Percentiles rank a stretch among this genome's conserved stretches.
These are phyloP conservation scores for Heliocidaris erythrogramma DNA, from an alignment of 35 echinoderm and acorn worm genomes.

Conservation along the genomic window DNA sequence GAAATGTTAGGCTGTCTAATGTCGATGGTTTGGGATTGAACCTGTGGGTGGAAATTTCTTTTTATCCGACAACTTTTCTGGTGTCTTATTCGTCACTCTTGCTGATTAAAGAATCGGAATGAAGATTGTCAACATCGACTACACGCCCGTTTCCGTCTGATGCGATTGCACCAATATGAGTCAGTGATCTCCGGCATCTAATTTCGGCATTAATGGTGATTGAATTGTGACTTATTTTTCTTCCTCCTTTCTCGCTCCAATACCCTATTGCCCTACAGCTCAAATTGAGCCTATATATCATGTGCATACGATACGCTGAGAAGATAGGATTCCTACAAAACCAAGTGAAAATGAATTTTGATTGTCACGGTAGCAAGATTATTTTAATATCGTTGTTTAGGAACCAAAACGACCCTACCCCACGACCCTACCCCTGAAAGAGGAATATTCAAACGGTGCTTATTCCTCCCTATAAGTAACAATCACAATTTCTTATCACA, in stretches of 20 bases:
- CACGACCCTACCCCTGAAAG: no score
- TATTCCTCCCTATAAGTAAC: no score
- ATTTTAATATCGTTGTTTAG: background rate
- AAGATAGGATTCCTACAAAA: background rate
- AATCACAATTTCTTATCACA: no score
- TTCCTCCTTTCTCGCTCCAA: conserved; percentile 15
- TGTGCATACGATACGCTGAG: background rate
- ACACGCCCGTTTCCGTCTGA: conserved; percentile 33
- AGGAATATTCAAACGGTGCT: no score
- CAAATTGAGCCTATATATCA: background rate
- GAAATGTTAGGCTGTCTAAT: background rate
- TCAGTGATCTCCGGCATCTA: conserved; percentile 8
- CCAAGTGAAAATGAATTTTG: background rate
- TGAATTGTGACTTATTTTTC: conserved; percentile 23
- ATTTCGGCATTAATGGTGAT: conserved; percentile 30
- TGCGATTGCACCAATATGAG: background rate
- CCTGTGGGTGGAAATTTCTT: background rate
- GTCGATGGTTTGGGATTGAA: background rate
- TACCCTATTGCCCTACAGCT: conserved; percentile 1
- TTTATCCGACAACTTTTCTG: background rate
- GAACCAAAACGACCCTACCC: background rate
- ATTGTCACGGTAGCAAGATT: background rate
- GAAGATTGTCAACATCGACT: conserved; percentile 24
- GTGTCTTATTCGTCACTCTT: conserved; percentile 27
- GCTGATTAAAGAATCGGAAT: conserved; percentile 15